phyloP scores from a whole-genome alignment of 1,140 invertebrate species.

The Anadara kagoshimensis region DNA sequence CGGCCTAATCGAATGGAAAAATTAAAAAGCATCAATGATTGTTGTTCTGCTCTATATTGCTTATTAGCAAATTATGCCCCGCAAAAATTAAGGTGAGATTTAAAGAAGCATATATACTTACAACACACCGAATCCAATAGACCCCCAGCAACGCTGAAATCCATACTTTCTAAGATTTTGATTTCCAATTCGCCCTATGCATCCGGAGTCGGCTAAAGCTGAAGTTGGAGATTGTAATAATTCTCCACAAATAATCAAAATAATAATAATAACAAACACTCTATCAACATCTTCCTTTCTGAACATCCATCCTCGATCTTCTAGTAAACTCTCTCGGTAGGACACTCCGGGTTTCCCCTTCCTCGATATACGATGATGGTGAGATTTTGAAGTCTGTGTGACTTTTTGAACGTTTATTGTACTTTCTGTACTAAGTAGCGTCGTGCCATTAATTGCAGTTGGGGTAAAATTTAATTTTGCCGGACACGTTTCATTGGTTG shows the following conservation, averaged over 20 bases:
- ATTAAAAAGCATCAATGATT: too few relatives aligned
- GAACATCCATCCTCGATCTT: constrained; percentile 36
- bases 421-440: not conserved
- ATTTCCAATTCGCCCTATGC: constrained; percentile 28
- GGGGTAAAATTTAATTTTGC: not conserved
- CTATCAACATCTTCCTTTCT: not conserved
- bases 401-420: not conserved
- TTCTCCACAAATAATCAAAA: constrained; percentile 25
- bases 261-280: constrained; percentile 24
- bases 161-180: constrained; percentile 33
- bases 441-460: not conserved
- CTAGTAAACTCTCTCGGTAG: not conserved
- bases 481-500: constrained; percentile 14
- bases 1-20: too few relatives aligned
- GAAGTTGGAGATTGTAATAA: constrained; percentile 30
- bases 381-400: too few relatives aligned
- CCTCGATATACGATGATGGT: too few relatives aligned
- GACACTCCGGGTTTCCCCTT: not conserved
- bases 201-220: constrained; percentile 27
- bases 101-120: constrained; percentile 13
- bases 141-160: constrained; percentile 31
- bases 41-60: too few relatives aligned
- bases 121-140: constrained; percentile 29
- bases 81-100: too few relatives aligned
- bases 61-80: too few relatives aligned